Percentiles rank a stretch among this genome's conserved stretches.
Evolutionary conservation across 2,797 vertebrate genomes (phyloP).

Genomic region (Pseudochaenichthys georgianus): DNA sequence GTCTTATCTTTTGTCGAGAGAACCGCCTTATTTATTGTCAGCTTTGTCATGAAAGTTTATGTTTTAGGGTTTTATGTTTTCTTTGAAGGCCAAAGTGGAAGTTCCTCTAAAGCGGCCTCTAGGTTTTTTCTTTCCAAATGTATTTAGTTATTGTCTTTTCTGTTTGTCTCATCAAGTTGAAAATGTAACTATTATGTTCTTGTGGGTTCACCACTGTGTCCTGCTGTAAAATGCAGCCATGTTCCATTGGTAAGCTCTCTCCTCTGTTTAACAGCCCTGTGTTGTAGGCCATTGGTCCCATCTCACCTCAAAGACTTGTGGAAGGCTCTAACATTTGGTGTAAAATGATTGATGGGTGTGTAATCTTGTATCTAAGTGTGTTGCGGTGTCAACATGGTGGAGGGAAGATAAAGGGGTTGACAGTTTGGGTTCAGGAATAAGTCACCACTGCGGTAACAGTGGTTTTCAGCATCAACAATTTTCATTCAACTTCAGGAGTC

Average conservation of each 20-base stretch:
- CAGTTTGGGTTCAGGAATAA: slow-evolving; percentile 40
- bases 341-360: slow-evolving; percentile 31
- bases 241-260: not conserved
- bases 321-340: slow-evolving; percentile 16
- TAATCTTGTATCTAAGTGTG: slow-evolving; percentile 20
- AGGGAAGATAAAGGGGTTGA: slow-evolving; percentile 31
- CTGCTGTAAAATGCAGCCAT: not conserved
- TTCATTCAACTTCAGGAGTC: slow-evolving; percentile 26
- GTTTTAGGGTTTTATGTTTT: not conserved
- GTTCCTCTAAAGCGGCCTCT: not conserved
- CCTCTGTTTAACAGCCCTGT: not conserved
- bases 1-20: slow-evolving; percentile 40
- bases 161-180: not conserved
- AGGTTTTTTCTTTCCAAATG: not conserved
- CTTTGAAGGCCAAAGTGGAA: not conserved
- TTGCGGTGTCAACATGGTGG: slow-evolving; percentile 25
- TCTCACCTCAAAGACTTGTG: slow-evolving; percentile 3
- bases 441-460: slow-evolving; percentile 11
- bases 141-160: not conserved
- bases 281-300: not conserved
- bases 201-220: not conserved
- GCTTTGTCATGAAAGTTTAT: not conserved
- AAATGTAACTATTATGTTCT: not conserved
- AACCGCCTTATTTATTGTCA: slow-evolving; percentile 4
- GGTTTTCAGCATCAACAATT: slow-evolving; percentile 37